Percentiles rank a stretch among this genome's conserved stretches.
These are phyloP conservation scores for Zaprionus inermis DNA, from an alignment of 1,140 invertebrate species.

Conservation along the genomic window DNA sequence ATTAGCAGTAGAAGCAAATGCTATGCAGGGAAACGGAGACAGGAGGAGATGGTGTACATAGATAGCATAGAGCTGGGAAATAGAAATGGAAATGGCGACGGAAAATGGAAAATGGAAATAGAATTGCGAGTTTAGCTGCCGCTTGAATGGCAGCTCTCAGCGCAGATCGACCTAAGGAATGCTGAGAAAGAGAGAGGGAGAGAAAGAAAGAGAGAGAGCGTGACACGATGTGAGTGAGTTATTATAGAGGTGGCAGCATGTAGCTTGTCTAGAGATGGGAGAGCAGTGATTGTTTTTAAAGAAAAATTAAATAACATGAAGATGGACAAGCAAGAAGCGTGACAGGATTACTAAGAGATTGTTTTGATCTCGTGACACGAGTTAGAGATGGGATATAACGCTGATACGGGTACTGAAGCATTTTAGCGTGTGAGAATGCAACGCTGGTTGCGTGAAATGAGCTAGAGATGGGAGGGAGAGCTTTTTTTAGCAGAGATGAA, in stretches of 20 bases:
- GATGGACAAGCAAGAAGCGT: not conserved
- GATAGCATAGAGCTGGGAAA: not conserved
- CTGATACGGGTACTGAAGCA: not conserved
- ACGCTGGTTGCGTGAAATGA: too few species aligned
- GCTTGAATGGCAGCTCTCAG: conserved; percentile 2
- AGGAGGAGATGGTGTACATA: not conserved
- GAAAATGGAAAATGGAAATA: conserved; percentile 8
- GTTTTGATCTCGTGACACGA: not conserved
- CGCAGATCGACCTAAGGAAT: not conserved
- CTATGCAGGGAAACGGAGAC: not conserved
- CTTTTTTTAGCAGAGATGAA: too few species aligned
- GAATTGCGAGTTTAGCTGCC: conserved; percentile 4
- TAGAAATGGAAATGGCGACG: conserved; percentile 1
- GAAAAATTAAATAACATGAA: not conserved
- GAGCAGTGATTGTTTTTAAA: too few species aligned
- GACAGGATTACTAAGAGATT: not conserved
- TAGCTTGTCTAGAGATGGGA: not conserved
- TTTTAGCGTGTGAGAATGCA: too few species aligned
- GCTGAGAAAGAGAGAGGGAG: not conserved
- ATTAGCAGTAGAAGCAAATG: conserved; percentile 14
- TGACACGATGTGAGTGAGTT: not conserved
- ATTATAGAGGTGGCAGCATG: not conserved
- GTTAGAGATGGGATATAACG: not conserved
- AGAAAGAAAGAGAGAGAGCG: not conserved
- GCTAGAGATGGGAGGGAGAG: not conserved